Conservation (phyloP, 2,113 vertebrate species). For the Spilogale gracilis region DNA sequence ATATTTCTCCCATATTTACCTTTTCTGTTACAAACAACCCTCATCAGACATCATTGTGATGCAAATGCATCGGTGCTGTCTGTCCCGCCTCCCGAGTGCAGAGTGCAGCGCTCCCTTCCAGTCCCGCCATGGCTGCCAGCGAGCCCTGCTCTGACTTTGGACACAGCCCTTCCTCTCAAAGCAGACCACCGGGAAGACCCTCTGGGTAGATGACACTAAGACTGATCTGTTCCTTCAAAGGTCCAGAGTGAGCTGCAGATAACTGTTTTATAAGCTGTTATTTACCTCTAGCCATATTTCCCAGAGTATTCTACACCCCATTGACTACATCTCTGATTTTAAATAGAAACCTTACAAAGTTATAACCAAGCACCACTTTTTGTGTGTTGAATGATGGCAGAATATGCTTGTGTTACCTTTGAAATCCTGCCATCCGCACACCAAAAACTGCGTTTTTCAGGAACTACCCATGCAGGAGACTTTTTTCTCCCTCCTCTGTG, state of each 20-base stretch:
- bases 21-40: not conserved
- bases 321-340: not conserved
- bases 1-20: not conserved
- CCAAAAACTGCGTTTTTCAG: slow-evolving; percentile 24
- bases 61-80: rapidly evolving
- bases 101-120: not conserved
- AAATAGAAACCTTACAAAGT: slow-evolving; percentile 7
- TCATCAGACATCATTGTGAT: not conserved
- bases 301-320: not conserved
- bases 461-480: not conserved
- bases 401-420: not conserved
- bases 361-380: not conserved
- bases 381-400: not conserved
- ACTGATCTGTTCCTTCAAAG: not conserved
- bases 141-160: not conserved
- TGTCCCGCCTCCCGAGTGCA: not conserved
- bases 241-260: not conserved
- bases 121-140: rapidly evolving
- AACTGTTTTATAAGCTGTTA: not conserved
- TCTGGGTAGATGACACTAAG: not conserved
- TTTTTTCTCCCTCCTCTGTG: not conserved
- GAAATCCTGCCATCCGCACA: not conserved
- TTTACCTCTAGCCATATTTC: not conserved
- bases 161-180: not conserved
- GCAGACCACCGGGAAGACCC: not conserved